phyloP scores from a whole-genome alignment of 2,113 vertebrate species.

The Dicerorhinus sumatrensis region DNA sequence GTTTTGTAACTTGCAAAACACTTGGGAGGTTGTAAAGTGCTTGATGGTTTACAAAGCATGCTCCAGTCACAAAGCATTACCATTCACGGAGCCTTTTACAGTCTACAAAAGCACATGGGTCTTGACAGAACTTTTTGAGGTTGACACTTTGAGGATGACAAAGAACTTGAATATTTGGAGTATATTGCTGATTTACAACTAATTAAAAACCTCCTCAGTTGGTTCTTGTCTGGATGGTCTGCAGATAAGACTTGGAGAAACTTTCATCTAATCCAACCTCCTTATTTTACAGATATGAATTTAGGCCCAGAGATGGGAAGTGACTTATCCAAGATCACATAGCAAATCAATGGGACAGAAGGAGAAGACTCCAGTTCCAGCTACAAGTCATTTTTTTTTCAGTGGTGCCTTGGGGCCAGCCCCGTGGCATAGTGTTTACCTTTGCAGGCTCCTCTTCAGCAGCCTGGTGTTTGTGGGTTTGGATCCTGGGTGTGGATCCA shows the following conservation, averaged over 20 bases:
- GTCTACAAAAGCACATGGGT: background rate
- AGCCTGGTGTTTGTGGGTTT: too few species aligned
- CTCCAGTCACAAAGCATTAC: background rate
- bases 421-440: too few species aligned
- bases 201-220: background rate
- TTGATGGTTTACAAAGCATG: background rate
- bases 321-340: background rate
- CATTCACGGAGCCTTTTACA: background rate
- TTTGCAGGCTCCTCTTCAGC: too few species aligned
- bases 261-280: background rate
- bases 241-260: background rate
- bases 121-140: background rate
- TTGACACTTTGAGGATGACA: background rate
- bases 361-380: background rate
- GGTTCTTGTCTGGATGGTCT: background rate
- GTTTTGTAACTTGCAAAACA: background rate
- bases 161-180: background rate
- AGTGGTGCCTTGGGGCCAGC: too few species aligned
- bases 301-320: background rate
- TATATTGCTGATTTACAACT: background rate
- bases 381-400: background rate
- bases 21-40: background rate
- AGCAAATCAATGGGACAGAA: background rate
- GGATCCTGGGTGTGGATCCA: too few species aligned
- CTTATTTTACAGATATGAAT: background rate